A percentile compares a stretch with the other conserved stretches of the same genome.
Conservation (phyloP, 2,113 vertebrate genomes). For the Pachyramphus minor region DNA sequence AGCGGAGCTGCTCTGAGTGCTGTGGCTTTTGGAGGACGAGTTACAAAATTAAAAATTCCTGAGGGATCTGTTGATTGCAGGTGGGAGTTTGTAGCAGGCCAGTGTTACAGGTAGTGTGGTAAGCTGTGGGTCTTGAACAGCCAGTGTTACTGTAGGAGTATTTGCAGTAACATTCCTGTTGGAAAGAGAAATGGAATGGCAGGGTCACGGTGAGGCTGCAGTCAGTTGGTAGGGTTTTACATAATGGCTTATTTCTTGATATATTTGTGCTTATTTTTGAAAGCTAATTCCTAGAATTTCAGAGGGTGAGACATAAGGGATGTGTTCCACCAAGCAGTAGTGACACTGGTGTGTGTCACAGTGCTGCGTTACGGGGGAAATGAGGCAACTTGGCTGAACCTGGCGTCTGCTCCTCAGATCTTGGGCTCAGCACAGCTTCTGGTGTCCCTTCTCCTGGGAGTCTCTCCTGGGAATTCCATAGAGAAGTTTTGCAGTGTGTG, state of each 20-base stretch:
- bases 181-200: neutral
- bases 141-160: neutral
- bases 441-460: neutral
- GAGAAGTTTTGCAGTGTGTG: neutral
- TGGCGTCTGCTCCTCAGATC: neutral
- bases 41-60: neutral
- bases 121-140: neutral
- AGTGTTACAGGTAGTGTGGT: neutral
- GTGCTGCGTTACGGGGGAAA: neutral
- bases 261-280: neutral
- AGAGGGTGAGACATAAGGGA: neutral
- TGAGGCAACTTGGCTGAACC: neutral
- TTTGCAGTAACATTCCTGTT: neutral
- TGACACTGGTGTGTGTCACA: neutral
- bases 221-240: neutral
- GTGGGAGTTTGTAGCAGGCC: neutral
- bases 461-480: neutral
- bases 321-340: neutral
- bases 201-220: neutral
- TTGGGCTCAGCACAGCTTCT: neutral
- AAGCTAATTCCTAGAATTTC: neutral
- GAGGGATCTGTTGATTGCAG: neutral
- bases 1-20: rapidly evolving
- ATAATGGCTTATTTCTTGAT: neutral
- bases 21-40: neutral